Evolutionary conservation across 2,888 invertebrate genomes (phyloP).

Genomic region (Ornithoptera alexandrae): DNA sequence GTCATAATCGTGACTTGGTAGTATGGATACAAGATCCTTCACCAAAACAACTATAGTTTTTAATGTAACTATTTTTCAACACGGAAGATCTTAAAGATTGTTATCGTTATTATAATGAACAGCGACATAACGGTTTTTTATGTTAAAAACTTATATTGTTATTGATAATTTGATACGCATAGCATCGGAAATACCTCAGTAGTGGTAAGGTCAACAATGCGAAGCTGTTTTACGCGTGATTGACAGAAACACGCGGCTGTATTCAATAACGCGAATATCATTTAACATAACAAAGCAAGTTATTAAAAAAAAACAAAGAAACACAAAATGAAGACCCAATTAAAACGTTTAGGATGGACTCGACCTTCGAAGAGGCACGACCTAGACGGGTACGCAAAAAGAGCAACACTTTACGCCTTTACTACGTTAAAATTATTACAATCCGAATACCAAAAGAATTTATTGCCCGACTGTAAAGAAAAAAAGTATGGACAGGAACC

Average conservation of each 20-base stretch:
- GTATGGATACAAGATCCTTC: too few species aligned
- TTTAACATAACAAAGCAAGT: constrained; percentile 30
- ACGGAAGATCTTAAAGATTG: too few species aligned
- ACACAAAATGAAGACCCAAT: constrained; percentile 45
- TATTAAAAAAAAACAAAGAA: constrained; percentile 36
- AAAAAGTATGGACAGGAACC: constrained; percentile 2
- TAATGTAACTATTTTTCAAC: too few species aligned
- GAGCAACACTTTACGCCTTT: constrained; percentile 28
- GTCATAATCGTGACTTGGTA: too few species aligned
- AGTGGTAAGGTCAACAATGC: constrained; percentile 7
- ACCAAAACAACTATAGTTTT: too few species aligned
- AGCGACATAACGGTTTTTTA: too few species aligned
- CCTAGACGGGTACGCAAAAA: constrained; percentile 44
- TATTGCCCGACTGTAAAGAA: constrained; percentile 13
- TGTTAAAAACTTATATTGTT: too few species aligned
- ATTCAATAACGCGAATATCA: constrained; percentile 22
- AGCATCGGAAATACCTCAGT: not conserved
- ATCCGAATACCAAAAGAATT: constrained; percentile 18
- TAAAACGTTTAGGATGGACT: constrained; percentile 40
- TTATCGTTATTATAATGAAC: too few species aligned
- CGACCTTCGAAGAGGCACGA: constrained; percentile 58
- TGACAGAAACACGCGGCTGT: constrained; percentile 18
- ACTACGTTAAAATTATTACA: constrained; percentile 12
- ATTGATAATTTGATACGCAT: not conserved
- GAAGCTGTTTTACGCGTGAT: constrained; percentile 18